phyloP scores from a whole-genome alignment of 1,140 invertebrate species.

The Mesaphorura yosii region DNA sequence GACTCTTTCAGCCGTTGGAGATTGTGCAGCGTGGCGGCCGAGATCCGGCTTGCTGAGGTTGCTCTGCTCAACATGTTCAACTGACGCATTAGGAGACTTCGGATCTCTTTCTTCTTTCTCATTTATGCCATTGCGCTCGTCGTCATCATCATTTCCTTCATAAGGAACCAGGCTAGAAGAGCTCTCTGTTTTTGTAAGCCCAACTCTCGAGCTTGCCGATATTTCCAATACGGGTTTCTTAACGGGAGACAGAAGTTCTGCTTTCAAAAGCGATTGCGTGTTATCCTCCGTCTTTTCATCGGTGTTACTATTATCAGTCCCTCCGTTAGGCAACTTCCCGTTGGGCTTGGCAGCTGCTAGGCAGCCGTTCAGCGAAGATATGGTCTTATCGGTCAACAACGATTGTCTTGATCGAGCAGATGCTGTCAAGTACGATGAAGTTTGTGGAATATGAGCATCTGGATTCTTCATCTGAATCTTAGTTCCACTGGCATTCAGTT shows the following conservation, averaged over 20 bases:
- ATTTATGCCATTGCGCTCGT: not conserved
- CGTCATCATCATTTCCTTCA: slow-evolving; percentile 1
- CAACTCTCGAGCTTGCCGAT: not conserved
- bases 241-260: not conserved
- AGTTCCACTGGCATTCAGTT: not conserved
- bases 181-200: not conserved
- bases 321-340: not conserved
- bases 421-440: not conserved
- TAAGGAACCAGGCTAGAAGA: slow-evolving; percentile 6
- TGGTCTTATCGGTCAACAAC: not conserved
- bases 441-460: not conserved
- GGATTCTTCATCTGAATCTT: not conserved
- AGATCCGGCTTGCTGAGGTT: not conserved
- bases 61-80: not conserved
- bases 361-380: not conserved
- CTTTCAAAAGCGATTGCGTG: not conserved
- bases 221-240: not conserved
- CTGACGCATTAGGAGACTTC: not conserved
- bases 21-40: not conserved
- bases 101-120: slow-evolving; percentile 1
- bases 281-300: not conserved
- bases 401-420: not conserved
- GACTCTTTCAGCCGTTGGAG: not conserved
- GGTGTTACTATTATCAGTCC: no score
- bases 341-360: not conserved